Evolutionary conservation across 2,888 invertebrate genomes (phyloP), one percentile per base, ranked within the genome.

Genomic region (Stenodema calcarata): DNA sequence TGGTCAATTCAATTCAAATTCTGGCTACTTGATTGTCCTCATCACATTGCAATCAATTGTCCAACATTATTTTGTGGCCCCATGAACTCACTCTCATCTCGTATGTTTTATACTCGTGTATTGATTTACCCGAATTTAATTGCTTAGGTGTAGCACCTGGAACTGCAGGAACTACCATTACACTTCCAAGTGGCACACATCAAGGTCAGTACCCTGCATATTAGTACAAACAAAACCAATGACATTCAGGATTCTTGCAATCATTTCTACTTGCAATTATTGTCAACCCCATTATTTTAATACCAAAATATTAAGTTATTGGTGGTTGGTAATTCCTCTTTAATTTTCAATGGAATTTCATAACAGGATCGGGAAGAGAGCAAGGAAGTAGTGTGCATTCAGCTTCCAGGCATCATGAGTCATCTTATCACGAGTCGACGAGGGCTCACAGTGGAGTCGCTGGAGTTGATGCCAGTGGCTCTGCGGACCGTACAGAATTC

Each of bases 371-470:
- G 62, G 62, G 9, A 62, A 18, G 62, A 62, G 54, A 18, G n/a
- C 14, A 54, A 7, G 62, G 27, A 62, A 14, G 50, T n/a, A n/a
- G 50, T 50, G 16, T 16, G 0, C n/a, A 50, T 4, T 50, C 50
- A 50, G n/a, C 78, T 16, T 78, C 78, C 42, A 16, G 11, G 12
- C 79, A 79, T 50, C 80, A 78, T 18, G 78, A 80, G 18, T 80
- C 35, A 7, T 4, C 35, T 7, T 7, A 35, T 35, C 35, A 35
- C 35, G 35, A 35, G 35, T 35, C 35, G n/a, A n/a, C 79, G 27
- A 18, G 80, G 35, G 30, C 54, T 16, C 80, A 80, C 7, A 27
- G 50, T 30, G 30, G 80, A 54, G 80, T 23, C 0, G 2, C 23
- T 23, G 62, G 9, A 23, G 18, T 2, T 62, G 23, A 1, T 9